phyloP scores from a whole-genome alignment of 2,797 vertebrate species.

The Helostoma temminkii region DNA sequence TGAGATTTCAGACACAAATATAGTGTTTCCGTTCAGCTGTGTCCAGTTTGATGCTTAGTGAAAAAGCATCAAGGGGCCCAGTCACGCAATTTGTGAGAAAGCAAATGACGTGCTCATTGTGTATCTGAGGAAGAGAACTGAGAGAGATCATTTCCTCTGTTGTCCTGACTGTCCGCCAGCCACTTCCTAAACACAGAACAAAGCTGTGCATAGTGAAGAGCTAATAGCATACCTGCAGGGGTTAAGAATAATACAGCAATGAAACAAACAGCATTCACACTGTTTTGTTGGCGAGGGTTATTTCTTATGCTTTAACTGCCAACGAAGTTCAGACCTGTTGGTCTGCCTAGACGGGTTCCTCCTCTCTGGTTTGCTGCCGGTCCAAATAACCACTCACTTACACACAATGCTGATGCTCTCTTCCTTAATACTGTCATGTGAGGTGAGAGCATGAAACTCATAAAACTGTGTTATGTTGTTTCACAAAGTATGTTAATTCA shows the following conservation, averaged over 20 bases:
- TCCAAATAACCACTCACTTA: constrained; percentile 35
- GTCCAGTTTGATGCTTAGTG: constrained; percentile 25
- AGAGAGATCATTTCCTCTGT: constrained; percentile 53
- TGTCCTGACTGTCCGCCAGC: constrained; percentile 35
- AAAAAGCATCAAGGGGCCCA: constrained; percentile 28
- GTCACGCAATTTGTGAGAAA: constrained; percentile 33
- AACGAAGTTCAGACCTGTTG: constrained; percentile 75
- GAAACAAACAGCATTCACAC: constrained; percentile 27
- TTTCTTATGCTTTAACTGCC: constrained; percentile 67
- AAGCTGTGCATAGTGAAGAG: constrained; percentile 21
- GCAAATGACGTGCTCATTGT: constrained; percentile 13
- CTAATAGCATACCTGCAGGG: constrained; percentile 77
- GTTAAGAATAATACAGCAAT: constrained; percentile 49
- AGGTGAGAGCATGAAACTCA: constrained; percentile 21
- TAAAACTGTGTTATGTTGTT: constrained; percentile 3
- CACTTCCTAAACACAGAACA: constrained; percentile 58
- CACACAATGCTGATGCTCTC: constrained; percentile 36
- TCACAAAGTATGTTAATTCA: neutral
- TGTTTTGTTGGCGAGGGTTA: constrained; percentile 39
- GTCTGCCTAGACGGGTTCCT: constrained; percentile 84
- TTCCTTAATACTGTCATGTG: constrained; percentile 44
- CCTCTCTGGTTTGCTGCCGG: constrained; percentile 39
- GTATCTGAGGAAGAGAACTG: constrained; percentile 35
- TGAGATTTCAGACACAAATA: constrained; percentile 24
- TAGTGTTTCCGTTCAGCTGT: constrained; percentile 12